Percentiles rank a stretch among this genome's conserved stretches.
phyloP scores from a whole-genome alignment of 2,797 vertebrate genomes.

The Argyrosomus regius region DNA sequence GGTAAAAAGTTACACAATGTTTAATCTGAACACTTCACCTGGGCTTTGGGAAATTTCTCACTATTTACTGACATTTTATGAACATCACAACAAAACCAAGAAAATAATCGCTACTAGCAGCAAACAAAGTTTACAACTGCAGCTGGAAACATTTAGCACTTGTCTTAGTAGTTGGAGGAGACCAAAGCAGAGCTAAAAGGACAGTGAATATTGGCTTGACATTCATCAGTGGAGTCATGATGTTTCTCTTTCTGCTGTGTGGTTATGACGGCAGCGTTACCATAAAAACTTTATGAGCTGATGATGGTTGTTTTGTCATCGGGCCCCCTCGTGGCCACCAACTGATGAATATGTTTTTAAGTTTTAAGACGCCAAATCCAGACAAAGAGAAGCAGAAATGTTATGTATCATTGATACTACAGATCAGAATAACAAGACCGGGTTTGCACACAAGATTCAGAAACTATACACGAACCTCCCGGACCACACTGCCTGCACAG shows the following conservation, averaged over 20 bases:
- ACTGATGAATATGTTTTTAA: background rate
- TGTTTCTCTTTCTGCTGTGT: background rate
- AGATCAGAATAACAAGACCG: conserved; percentile 6
- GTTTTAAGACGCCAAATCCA: background rate
- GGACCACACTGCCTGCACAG: conserved; percentile 54
- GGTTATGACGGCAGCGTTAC: background rate
- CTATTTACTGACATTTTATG: too few relatives aligned
- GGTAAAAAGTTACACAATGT: too few relatives aligned
- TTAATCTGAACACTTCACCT: too few relatives aligned
- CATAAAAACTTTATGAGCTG: background rate
- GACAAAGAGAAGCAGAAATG: background rate
- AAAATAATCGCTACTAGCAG: too few relatives aligned
- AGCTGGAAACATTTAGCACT: background rate
- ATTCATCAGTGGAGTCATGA: background rate
- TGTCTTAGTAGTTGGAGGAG: background rate
- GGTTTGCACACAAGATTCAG: conserved; percentile 12
- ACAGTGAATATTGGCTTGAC: background rate
- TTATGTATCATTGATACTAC: background rate
- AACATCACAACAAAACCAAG: too few relatives aligned
- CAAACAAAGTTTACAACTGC: background rate
- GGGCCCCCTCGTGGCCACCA: background rate
- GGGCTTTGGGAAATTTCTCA: too few relatives aligned
- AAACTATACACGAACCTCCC: conserved; percentile 2
- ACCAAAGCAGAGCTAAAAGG: background rate
- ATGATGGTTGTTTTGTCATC: background rate